Percentiles rank a stretch among this genome's conserved stretches.
phyloP scores from a whole-genome alignment of 2,797 vertebrate genomes.

The Anguilla pacifica region DNA sequence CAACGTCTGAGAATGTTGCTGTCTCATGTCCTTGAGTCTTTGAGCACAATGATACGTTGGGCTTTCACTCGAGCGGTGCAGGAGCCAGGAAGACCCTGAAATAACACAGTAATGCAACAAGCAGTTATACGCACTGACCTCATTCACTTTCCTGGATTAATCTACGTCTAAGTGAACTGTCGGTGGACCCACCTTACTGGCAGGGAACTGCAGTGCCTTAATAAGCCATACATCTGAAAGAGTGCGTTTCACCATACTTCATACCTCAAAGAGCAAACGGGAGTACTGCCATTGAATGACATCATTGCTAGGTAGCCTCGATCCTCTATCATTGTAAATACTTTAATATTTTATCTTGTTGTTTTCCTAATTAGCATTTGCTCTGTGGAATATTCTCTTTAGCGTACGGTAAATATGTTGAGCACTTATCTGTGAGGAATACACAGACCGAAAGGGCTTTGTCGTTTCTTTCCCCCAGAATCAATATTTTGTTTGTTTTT shows the following conservation, averaged over 20 bases:
- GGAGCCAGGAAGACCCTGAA: neutral
- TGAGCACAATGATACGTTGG: neutral
- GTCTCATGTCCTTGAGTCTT: neutral
- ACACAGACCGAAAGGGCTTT: neutral
- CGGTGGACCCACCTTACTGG: neutral
- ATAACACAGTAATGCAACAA: neutral
- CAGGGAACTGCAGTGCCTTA: neutral
- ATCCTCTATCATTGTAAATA: neutral
- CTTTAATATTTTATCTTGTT: neutral
- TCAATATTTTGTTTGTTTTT: constrained; percentile 9
- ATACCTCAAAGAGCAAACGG: neutral
- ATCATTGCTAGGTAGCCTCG: neutral
- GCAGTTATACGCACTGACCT: neutral
- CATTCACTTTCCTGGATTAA: neutral
- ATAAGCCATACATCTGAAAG: neutral
- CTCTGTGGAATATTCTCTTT: neutral
- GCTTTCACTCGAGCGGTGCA: neutral
- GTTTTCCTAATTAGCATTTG: constrained; percentile 27
- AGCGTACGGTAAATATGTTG: neutral
- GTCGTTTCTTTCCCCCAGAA: neutral
- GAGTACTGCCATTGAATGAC: neutral
- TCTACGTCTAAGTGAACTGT: neutral
- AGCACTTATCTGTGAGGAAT: neutral
- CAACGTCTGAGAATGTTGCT: neutral
- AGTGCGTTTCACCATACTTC: neutral